Evolutionary conservation across 2,888 invertebrate species (phyloP).

Genomic region (Strigamia transsilvanica): DNA sequence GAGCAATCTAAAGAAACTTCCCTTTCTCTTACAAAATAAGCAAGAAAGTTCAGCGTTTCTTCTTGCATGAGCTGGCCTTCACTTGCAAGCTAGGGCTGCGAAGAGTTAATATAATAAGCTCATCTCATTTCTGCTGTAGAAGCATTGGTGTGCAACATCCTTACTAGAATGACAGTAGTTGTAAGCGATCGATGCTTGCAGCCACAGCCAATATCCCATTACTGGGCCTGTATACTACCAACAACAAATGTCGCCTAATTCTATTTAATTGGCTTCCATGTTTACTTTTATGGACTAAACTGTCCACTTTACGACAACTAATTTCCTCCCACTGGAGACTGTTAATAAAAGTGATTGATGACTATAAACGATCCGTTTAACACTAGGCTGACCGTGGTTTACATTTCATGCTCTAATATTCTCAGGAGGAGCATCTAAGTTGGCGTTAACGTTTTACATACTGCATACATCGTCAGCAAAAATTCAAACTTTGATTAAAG

Average conservation of each 20-base stretch:
- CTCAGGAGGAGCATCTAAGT: constrained; percentile 7
- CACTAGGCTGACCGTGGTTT: neutral
- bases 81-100: neutral
- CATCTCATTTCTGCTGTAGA: neutral
- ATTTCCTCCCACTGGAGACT: neutral
- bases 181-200: neutral
- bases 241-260: constrained; percentile 3
- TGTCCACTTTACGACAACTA: constrained; percentile 3
- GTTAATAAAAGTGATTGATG: neutral
- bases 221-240: neutral
- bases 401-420: constrained; percentile 5
- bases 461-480: neutral
- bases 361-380: neutral
- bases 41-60: neutral
- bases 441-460: neutral
- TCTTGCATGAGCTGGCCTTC: neutral
- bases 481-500: constrained; percentile 26
- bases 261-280: constrained; percentile 9
- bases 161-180: neutral
- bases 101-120: neutral
- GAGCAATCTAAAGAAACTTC: too few relatives aligned
- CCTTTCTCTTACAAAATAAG: neutral
- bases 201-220: neutral
- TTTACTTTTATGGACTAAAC: constrained; percentile 22
- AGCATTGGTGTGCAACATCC: constrained; percentile 1